These are phyloP conservation scores for Pomatorhinus ruficollis DNA, from an alignment of 2,113 vertebrate genomes.

Conservation along the genomic window DNA sequence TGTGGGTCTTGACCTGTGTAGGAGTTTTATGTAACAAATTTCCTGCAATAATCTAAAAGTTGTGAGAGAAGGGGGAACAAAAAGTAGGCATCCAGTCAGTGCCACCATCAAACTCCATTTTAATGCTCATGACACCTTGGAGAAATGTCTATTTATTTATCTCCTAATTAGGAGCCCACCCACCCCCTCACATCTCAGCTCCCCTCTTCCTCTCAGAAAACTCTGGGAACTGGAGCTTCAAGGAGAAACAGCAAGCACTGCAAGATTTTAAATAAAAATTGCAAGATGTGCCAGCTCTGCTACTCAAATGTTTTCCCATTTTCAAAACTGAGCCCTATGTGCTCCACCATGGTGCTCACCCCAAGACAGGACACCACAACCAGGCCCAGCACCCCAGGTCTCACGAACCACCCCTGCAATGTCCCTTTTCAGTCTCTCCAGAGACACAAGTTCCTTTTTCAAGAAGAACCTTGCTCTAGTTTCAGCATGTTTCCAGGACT, in stretches of 20 bases:
- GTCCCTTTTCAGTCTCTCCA: not conserved
- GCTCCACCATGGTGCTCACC: not conserved
- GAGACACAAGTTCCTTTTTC: not conserved
- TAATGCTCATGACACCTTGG: not conserved
- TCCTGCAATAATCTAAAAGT: not conserved
- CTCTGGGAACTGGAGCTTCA: not conserved
- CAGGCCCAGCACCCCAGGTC: not conserved
- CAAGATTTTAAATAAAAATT: not conserved
- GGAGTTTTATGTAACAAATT: not conserved
- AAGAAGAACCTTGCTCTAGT: not conserved
- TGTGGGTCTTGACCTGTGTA: not conserved
- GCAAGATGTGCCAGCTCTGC: not conserved
- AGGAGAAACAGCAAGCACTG: not conserved
- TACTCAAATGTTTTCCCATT: not conserved
- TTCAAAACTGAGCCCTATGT: accelerated
- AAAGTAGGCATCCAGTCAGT: not conserved
- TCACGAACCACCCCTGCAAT: not conserved
- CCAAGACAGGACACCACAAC: not conserved
- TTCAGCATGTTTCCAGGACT: not conserved
- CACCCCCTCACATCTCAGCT: not conserved
- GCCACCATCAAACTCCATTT: not conserved
- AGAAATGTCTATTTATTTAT: not conserved
- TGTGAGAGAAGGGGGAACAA: not conserved
- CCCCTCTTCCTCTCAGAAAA: not conserved
- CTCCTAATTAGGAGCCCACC: not conserved